Conservation (phyloP, 2,113 vertebrate genomes). For the Albula glossodonta region DNA sequence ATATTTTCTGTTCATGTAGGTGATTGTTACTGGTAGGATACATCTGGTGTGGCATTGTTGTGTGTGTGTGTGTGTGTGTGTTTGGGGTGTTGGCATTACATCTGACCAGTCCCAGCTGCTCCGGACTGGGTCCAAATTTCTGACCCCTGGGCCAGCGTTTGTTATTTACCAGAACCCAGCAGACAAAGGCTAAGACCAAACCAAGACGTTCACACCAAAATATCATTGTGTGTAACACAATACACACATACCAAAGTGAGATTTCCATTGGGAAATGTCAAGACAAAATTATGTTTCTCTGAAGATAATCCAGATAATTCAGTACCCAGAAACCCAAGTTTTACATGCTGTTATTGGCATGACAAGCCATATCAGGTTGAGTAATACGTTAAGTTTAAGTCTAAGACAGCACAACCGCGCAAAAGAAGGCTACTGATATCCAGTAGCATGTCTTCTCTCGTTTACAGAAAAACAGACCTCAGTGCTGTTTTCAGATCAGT, state of each 20-base stretch:
- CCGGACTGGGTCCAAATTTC: not conserved
- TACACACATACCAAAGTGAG: not conserved
- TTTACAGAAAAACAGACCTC: not conserved
- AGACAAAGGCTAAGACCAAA: not conserved
- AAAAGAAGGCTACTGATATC: not conserved
- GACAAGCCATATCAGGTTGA: not conserved
- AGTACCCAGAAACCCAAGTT: not conserved
- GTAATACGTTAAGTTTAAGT: not conserved
- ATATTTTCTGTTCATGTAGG: no score
- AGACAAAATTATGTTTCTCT: not conserved
- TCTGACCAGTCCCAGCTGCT: not conserved
- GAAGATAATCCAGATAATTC: not conserved
- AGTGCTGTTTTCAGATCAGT: not conserved
- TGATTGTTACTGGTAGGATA: not conserved
- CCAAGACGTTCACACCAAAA: not conserved
- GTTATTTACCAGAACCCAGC: not conserved
- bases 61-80: not conserved
- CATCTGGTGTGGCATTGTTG: not conserved
- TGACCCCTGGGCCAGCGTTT: not conserved
- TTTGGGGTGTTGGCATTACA: not conserved
- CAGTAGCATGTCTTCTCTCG: not conserved
- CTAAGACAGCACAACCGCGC: not conserved
- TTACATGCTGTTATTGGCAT: not conserved
- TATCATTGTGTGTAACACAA: not conserved
- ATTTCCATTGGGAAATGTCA: not conserved